Evolutionary conservation across 1,140 invertebrate genomes (phyloP), one percentile per base, ranked within the genome.

Genomic region (Drosophila santomea): DNA sequence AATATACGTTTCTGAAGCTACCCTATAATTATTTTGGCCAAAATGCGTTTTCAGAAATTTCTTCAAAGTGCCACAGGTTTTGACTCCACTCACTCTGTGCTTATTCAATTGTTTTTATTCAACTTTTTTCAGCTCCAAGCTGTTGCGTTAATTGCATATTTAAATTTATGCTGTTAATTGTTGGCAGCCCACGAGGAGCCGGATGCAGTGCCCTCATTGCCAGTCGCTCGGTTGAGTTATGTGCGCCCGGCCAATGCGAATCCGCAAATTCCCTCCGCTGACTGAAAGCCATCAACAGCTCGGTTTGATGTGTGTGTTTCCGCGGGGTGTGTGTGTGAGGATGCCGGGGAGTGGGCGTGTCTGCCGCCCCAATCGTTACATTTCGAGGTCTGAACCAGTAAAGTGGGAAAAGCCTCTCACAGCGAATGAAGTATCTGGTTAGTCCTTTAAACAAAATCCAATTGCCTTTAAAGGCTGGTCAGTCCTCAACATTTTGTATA

Each of bases 121-220:
- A 15, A 3, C 6, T n/a, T 43, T n/a, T 67, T 72, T 71, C 35
- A 61, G 73, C 80, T 56, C 58, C 84, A 78, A 88, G 84, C 84
- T 88, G 84, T 84, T 88, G 76, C 80, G 62, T 88, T 89, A 88
- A 88, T 89, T 88, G 80, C 84, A 84, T 89, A 89, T 88, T 89
- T 89, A 89, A 89, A 84, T 88, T 88, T 88, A 88, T 88, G 80
- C 68, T 89, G 80, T 88, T 88, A 84, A 89, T 88, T 88, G 80
- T 58, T 66, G 80, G 68, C 66, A 71, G 68, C 52, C 66, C 64
- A 72, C 52, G 52, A 50, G 66, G 66, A 38, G 17, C 64, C 52
- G 67, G 67, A 71, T 69, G 64, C 67, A 71, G 69, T 71, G 67
- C 64, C 67, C 48, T 71, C 67, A 72, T 72, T 56, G 66, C 51